Percentiles rank a stretch among this genome's conserved stretches.
Evolutionary conservation across 2,113 vertebrate genomes (phyloP).

Genomic region (Terrapene triunguis): DNA sequence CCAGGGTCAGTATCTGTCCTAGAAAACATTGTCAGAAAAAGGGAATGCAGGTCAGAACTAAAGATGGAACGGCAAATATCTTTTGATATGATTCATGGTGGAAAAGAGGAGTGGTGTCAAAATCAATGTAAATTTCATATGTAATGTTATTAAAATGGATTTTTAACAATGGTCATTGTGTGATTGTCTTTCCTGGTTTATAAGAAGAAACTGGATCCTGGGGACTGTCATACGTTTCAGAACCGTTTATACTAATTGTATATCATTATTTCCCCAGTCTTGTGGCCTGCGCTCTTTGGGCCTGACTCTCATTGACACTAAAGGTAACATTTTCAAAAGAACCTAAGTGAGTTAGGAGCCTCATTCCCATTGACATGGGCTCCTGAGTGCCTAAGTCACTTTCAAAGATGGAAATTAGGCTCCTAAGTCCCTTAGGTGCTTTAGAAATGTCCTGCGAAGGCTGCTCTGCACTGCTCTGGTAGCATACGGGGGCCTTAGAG

Average conservation of each 20-base stretch:
- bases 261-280: background rate
- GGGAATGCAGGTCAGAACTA: background rate
- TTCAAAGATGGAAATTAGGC: too few species aligned
- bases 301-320: background rate
- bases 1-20: background rate
- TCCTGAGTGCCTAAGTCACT: background rate
- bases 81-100: background rate
- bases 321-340: background rate
- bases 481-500: background rate
- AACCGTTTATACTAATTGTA: accelerated
- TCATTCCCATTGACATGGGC: background rate
- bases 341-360: background rate
- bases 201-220: background rate
- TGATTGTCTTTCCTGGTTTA: background rate
- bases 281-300: background rate
- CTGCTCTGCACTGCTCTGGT: background rate
- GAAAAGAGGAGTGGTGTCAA: background rate
- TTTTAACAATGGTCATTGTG: background rate
- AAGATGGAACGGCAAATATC: background rate
- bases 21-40: background rate
- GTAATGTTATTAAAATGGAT: constrained; percentile 39
- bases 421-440: background rate
- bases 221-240: background rate
- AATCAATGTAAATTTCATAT: background rate
- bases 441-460: background rate